Percentiles rank a stretch among this genome's conserved stretches.
These are phyloP conservation scores for Epistrophe grossulariae DNA, from an alignment of 2,888 invertebrate genomes.

Conservation along the genomic window DNA sequence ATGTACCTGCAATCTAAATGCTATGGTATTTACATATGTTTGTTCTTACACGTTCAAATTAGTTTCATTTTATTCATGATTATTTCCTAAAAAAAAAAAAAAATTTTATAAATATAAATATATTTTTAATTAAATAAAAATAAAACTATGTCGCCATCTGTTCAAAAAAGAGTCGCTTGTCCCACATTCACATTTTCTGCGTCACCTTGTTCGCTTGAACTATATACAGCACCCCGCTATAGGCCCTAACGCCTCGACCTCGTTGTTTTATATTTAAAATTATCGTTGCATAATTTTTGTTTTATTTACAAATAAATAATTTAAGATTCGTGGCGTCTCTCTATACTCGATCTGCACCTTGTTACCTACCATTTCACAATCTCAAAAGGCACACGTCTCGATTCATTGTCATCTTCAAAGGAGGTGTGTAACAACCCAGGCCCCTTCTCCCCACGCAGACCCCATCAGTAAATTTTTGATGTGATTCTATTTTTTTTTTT, in stretches of 20 bases:
- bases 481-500: background rate
- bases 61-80: no score
- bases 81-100: no score
- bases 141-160: slow-evolving; percentile 54
- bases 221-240: background rate
- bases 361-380: slow-evolving; percentile 29
- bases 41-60: no score
- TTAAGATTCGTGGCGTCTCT: slow-evolving; percentile 42
- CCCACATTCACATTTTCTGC: slow-evolving; percentile 46
- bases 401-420: slow-evolving; percentile 42
- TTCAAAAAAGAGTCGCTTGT: slow-evolving; percentile 12
- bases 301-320: background rate
- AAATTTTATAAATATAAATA: background rate
- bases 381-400: slow-evolving; percentile 49
- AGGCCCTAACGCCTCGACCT: background rate
- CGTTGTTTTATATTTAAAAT: slow-evolving; percentile 27
- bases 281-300: slow-evolving; percentile 41
- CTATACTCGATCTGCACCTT: slow-evolving; percentile 35
- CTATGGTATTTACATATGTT: no score
- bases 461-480: background rate
- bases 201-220: slow-evolving; percentile 23
- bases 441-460: background rate
- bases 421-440: background rate
- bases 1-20: no score
- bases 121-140: background rate